A percentile compares a stretch with the other conserved stretches of the same genome.
Evolutionary conservation across 2,113 vertebrate genomes (phyloP).

Genomic region (Eclectus roratus): DNA sequence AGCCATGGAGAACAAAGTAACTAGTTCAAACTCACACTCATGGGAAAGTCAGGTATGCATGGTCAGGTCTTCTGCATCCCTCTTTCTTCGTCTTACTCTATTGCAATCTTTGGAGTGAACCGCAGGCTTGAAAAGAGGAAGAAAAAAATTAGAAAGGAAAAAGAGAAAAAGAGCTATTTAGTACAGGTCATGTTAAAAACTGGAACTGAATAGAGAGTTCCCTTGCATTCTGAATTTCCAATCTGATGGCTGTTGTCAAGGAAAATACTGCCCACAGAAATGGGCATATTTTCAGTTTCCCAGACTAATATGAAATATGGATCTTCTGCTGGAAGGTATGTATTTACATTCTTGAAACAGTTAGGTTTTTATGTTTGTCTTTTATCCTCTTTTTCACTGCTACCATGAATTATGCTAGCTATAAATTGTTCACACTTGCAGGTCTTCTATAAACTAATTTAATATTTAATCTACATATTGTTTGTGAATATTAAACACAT

Average conservation of each 20-base stretch:
- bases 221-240: not conserved
- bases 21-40: not conserved
- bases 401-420: not conserved
- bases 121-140: not conserved
- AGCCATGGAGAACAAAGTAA: not conserved
- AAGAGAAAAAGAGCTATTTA: not conserved
- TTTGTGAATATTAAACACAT: not conserved
- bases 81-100: not conserved
- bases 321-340: not conserved
- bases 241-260: not conserved
- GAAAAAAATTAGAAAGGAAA: not conserved
- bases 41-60: not conserved
- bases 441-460: not conserved
- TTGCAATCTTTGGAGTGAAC: not conserved
- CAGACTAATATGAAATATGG: not conserved
- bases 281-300: not conserved
- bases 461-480: not conserved
- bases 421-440: not conserved
- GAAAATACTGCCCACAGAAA: not conserved
- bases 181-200: not conserved
- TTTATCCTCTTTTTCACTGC: not conserved
- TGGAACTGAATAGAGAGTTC: not conserved
- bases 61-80: not conserved
- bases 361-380: not conserved
- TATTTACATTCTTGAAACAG: not conserved